Base-by-base conservation (phyloP, 64 coral and sea anemone genomes). In the Pachyseris speciosa region DNA sequence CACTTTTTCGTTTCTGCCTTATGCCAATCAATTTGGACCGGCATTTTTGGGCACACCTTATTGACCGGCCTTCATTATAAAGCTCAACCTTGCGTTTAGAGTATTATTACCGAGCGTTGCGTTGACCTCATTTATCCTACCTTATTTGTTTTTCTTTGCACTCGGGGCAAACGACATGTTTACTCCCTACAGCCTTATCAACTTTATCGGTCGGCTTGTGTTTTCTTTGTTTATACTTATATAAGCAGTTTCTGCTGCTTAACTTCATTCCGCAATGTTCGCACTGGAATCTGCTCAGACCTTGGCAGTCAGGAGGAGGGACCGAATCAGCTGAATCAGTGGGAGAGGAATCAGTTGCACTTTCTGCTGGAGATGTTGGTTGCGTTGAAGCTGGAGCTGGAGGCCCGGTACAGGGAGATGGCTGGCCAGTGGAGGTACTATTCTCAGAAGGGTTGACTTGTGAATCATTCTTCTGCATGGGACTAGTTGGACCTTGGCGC, bases 241-340 rank as follows among this genome's bases (percentile, higher is more conserved):
- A 55, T 31, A 78, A 47, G 28, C 15, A 51, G 43, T 78, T 78
- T 78, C 48, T 55, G 48, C 74, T 78, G 74, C 74, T 53, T 53
- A 78, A 55, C 29, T 78, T 31, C 74, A 51, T 31, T 28, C 74
- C 44, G 26, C 74, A 78, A n/a, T 33, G 45, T 55, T 78, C 74
- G 10, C 49, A 78, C 74, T 78, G 44, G 27, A 78, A 48, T 49
- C 73, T 17, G 44, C 24, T 76, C 41, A 20, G 25, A 51, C 27
- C 65, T 68, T 32, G 6, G 34, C 28, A 68, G 27, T 38, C 9
- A 11, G 65, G 65, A 68, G 10, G 65, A 68, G 12, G 29, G n/a
- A 76, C 26, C 48, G 27, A 36, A 53, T 15, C 49, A 50, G 74
- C 29, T 78, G 73, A 76, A 78, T 31, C 74, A 32, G 11, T 20